Conservation (phyloP, 37 sponge, comb jelly and placozoan genomes). For the Tethya wilhelma region DNA sequence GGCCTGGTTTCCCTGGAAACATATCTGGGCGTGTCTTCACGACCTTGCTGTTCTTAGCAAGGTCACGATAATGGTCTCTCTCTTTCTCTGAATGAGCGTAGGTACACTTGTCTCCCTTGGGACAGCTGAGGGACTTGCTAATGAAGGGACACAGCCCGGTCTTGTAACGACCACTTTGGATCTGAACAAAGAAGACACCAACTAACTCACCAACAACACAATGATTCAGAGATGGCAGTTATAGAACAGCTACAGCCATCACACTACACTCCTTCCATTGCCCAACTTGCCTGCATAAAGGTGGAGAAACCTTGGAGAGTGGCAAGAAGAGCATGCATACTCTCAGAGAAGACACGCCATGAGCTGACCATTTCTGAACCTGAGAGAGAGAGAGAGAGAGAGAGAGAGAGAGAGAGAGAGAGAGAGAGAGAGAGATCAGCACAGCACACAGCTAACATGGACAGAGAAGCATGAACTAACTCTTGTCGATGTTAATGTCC, state of each 20-base stretch:
- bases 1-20: too few relatives aligned
- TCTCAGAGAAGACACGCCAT: slow-evolving; percentile 36
- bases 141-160: slow-evolving; percentile 91
- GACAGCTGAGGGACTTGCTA: slow-evolving; percentile 69
- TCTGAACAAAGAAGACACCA: slow-evolving; percentile 15
- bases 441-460: neutral
- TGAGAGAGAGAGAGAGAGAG: neutral
- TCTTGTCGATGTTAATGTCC: slow-evolving; percentile 1
- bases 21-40: slow-evolving; percentile 15
- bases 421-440: neutral
- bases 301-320: slow-evolving; percentile 55
- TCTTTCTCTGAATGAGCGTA: slow-evolving; percentile 92
- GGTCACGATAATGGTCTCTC: slow-evolving; percentile 47
- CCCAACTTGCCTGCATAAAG: slow-evolving; percentile 49
- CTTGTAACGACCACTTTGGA: slow-evolving; percentile 75
- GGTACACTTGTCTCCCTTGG: slow-evolving; percentile 84
- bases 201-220: neutral
- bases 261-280: neutral
- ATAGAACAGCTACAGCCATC: neutral
- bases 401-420: neutral
- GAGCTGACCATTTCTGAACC: slow-evolving; percentile 9
- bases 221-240: neutral
- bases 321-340: slow-evolving; percentile 43
- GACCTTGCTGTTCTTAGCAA: slow-evolving; percentile 9
- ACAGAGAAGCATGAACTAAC: slow-evolving; percentile 16